Conservation (phyloP, 2,113 vertebrate species). For the Diglossa brunneiventris region DNA sequence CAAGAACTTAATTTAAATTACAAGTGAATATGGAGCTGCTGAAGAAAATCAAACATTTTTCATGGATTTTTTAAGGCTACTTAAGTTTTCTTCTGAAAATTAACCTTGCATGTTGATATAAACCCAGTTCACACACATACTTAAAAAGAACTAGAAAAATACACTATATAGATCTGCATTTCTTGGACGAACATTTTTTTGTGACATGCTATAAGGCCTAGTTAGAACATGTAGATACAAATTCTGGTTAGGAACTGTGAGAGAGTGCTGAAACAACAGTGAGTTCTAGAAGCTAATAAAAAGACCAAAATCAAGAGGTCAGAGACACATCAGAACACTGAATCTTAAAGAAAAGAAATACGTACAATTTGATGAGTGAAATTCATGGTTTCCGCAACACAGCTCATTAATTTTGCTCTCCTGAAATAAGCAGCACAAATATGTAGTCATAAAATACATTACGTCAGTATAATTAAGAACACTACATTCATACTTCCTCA, state of each 20-base stretch:
- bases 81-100: neutral
- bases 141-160: neutral
- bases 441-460: neutral
- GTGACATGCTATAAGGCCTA: neutral
- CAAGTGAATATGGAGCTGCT: neutral
- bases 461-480: neutral
- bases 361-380: neutral
- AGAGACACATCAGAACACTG: neutral
- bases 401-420: neutral
- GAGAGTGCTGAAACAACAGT: neutral
- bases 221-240: neutral
- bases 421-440: neutral
- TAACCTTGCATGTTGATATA: neutral
- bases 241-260: neutral
- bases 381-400: neutral
- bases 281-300: neutral
- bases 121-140: neutral
- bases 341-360: neutral
- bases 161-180: neutral
- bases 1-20: neutral
- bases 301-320: neutral
- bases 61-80: neutral
- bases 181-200: neutral
- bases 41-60: neutral
- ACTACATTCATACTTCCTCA: neutral